Base-by-base conservation (phyloP, 2,888 invertebrate species). In the Trachelus troglodyta region DNA sequence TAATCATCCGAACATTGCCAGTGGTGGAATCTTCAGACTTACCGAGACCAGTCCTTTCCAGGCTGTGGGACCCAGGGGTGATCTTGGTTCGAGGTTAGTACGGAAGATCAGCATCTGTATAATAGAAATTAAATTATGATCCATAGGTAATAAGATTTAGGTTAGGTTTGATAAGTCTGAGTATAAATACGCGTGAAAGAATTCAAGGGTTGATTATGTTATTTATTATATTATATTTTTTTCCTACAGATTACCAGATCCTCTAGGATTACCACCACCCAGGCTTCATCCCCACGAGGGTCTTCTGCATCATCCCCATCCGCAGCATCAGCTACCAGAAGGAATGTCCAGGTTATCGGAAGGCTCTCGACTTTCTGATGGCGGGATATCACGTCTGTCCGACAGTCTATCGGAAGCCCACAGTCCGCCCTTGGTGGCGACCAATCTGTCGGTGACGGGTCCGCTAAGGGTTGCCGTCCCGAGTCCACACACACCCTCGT, bases 401-500 rank as follows among this genome's bases (percentile, higher is more conserved):
- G 91, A 91, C 83, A 91, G 91, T 79, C 84, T 91, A 71, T 91
- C 91, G 80, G 91, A 91, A 80, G 91, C 90, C 56, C 91, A 91
- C 85, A 91, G 91, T 85, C 91, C 91, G 35, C 91, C 91, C 23
- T 80, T 91, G 80, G 90, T 91, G 75, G 91, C 91, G 79, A 91
- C 91, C 80, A 91, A 91, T 83, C 86, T 91, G 35, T 88, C 91
- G 78, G 91, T 91, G 37, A 90, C 90, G 81, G 91, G 91, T 75
- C 91, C 91, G 12, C 78, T 91, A 73, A 86, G 90, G 81, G 91
- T 91, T 34, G 90, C 91, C 0, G 91, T 91, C 0, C 91, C 91
- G 40, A 90, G 90, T 79, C 91, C 91, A 4, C 91, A 91, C 80
- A 91, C 91, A 37, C 91, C 91, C n/a, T 91, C 91, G 69, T 91